Percentiles rank a stretch among this genome's conserved stretches.
phyloP scores from a whole-genome alignment of 2,888 invertebrate species.

The Campoplex nolae region DNA sequence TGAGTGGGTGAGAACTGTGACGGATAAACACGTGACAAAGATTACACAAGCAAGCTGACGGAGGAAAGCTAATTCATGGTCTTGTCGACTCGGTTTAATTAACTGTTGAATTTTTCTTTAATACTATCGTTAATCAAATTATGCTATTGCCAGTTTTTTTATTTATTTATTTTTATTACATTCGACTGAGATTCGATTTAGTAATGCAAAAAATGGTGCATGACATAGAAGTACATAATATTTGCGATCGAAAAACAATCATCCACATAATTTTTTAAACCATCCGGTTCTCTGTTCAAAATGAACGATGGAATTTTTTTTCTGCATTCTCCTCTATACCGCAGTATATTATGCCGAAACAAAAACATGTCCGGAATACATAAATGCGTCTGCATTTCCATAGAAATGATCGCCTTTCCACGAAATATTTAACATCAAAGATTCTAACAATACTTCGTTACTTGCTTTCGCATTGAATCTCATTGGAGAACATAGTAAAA shows the following conservation, averaged over 20 bases:
- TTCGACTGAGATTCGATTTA: background rate
- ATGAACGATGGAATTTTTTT: background rate
- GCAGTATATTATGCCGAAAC: background rate
- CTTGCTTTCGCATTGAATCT: no score
- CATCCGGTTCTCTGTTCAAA: background rate
- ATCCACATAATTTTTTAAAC: background rate
- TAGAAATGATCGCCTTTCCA: background rate
- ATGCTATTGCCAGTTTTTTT: background rate
- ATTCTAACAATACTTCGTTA: no score
- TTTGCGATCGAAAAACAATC: no score
- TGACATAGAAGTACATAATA: no score
- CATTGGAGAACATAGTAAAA: no score
- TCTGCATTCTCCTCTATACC: background rate
- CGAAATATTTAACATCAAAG: background rate
- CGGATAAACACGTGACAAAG: conserved; percentile 58
- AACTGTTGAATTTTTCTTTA: background rate
- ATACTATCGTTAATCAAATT: background rate
- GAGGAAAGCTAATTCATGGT: conserved; percentile 33
- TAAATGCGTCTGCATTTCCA: background rate
- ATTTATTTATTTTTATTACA: background rate
- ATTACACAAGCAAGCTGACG: conserved; percentile 42
- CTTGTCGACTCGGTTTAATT: conserved; percentile 26
- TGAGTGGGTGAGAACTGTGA: conserved; percentile 48
- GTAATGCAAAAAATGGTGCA: background rate
- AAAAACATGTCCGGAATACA: background rate